Evolutionary conservation across 2,888 invertebrate species (phyloP).

Genomic region (Laspeyria flexula): DNA sequence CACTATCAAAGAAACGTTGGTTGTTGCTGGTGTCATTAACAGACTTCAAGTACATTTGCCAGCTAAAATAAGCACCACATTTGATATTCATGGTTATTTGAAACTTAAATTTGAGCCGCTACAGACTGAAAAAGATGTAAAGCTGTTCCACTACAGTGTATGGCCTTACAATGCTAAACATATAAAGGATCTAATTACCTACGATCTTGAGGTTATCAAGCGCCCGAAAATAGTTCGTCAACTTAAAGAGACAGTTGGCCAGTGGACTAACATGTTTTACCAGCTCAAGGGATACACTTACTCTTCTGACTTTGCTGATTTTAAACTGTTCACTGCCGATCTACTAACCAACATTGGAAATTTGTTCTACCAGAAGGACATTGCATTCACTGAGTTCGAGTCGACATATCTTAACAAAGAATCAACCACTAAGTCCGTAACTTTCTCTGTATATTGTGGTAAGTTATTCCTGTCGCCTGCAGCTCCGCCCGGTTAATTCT

Average conservation of each 20-base stretch:
- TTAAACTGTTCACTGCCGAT: slow-evolving; percentile 53
- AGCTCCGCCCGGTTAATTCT: too few relatives aligned
- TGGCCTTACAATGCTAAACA: slow-evolving; percentile 88
- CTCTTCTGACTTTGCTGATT: slow-evolving; percentile 71
- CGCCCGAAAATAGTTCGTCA: slow-evolving; percentile 39
- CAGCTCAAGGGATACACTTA: slow-evolving; percentile 83
- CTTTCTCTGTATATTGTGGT: slow-evolving; percentile 70
- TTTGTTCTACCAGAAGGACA: slow-evolving; percentile 64
- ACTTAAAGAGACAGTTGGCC: slow-evolving; percentile 70
- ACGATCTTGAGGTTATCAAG: slow-evolving; percentile 61
- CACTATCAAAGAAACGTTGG: slow-evolving; percentile 87
- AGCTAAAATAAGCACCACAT: slow-evolving; percentile 74
- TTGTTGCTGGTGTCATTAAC: slow-evolving; percentile 87
- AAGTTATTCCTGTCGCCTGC: too few relatives aligned
- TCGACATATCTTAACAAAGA: slow-evolving; percentile 76
- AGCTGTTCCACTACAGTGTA: slow-evolving; percentile 85
- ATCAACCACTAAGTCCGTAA: slow-evolving; percentile 71
- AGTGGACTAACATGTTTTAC: slow-evolving; percentile 81
- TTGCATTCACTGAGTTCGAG: slow-evolving; percentile 79
- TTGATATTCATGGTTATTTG: slow-evolving; percentile 67
- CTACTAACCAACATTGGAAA: slow-evolving; percentile 51
- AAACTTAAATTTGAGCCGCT: slow-evolving; percentile 78
- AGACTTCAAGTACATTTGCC: slow-evolving; percentile 87
- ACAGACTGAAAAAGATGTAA: slow-evolving; percentile 77
- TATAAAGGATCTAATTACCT: slow-evolving; percentile 72